These are phyloP conservation scores for Aquatica leii DNA, from an alignment of 2,888 invertebrate species.

Conservation along the genomic window DNA sequence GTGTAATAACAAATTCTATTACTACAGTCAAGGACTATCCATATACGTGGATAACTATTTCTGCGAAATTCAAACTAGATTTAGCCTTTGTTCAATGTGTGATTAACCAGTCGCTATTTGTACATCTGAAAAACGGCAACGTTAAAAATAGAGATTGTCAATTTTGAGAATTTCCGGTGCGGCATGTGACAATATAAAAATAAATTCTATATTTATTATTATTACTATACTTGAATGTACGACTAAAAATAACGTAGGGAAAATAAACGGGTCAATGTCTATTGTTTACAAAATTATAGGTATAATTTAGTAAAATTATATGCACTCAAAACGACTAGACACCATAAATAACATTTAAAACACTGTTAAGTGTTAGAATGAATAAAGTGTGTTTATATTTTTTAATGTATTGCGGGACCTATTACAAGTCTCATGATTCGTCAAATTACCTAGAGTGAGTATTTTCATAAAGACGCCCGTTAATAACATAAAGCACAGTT, in stretches of 20 bases:
- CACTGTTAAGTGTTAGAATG: background rate
- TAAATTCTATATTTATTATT: too few species aligned
- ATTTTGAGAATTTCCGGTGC: too few species aligned
- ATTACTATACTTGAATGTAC: background rate
- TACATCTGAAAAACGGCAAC: too few species aligned
- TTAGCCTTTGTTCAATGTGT: background rate
- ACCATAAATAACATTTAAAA: conserved; percentile 15
- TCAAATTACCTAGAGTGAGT: too few species aligned
- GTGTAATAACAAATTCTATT: background rate
- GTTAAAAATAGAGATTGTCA: too few species aligned
- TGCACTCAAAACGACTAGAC: conserved; percentile 18
- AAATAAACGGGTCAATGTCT: conserved; percentile 18
- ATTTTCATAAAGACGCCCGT: too few species aligned
- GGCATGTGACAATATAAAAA: too few species aligned
- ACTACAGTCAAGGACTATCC: conserved; percentile 2
- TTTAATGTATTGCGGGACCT: too few species aligned
- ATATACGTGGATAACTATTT: conserved; percentile 5
- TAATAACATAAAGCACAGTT: too few species aligned
- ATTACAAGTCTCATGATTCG: too few species aligned
- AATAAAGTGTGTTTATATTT: too few species aligned
- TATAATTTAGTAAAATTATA: conserved; percentile 12
- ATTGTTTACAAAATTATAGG: conserved; percentile 10
- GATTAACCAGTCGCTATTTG: too few species aligned
- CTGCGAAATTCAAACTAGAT: conserved; percentile 17
- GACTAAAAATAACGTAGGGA: background rate